phyloP scores from a whole-genome alignment of 2,113 vertebrate genomes.

The Trogon melanurus region DNA sequence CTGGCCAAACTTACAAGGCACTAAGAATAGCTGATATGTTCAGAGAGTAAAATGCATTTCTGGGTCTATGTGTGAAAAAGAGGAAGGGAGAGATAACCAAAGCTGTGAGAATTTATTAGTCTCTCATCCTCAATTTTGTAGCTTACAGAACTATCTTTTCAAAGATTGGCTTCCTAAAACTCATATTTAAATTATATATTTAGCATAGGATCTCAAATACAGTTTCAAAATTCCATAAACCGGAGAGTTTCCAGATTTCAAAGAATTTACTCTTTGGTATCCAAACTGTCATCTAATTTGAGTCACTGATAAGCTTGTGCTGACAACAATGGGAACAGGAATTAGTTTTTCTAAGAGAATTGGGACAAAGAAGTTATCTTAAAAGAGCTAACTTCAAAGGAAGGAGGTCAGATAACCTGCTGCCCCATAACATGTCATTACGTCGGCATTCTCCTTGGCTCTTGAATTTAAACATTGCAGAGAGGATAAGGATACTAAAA shows the following conservation, averaged over 20 bases:
- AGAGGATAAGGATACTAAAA: constrained; percentile 24
- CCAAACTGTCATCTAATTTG: not conserved
- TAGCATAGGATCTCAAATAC: not conserved
- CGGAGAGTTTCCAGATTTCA: not conserved
- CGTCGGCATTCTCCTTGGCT: not conserved
- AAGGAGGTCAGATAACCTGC: constrained; percentile 47
- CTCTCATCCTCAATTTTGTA: not conserved
- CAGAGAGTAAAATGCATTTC: not conserved
- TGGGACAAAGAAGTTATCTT: constrained; percentile 34
- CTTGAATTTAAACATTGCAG: constrained; percentile 24
- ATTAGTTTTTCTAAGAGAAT: constrained; percentile 3
- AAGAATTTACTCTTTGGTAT: not conserved
- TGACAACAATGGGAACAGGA: constrained; percentile 27
- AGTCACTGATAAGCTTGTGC: constrained; percentile 7
- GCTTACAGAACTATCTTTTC: not conserved
- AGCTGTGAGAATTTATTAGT: not conserved
- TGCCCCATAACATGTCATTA: not conserved
- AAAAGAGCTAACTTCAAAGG: constrained; percentile 40
- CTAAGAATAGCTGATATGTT: not conserved
- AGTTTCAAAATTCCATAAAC: not conserved
- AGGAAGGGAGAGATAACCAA: not conserved
- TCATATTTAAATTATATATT: not conserved
- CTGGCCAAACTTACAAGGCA: not conserved
- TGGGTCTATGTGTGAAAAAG: not conserved
- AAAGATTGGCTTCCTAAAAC: not conserved